phyloP scores from a whole-genome alignment of 2,113 vertebrate genomes.

The Odocoileus hemionus region DNA sequence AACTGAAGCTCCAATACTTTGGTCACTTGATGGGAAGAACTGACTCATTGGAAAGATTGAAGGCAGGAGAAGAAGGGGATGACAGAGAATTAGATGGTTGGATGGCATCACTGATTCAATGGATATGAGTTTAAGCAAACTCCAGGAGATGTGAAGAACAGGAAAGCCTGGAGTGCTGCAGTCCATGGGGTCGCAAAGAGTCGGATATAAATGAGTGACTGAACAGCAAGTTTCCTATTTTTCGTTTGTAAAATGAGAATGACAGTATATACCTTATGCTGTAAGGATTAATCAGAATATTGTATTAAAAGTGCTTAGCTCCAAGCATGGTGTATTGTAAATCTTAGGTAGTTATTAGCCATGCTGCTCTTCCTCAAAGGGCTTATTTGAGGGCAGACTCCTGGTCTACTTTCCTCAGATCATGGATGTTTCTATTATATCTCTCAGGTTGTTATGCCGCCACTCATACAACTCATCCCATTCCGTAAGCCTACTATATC shows the following conservation, averaged over 20 bases:
- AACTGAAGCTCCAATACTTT: neutral
- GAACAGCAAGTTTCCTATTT: neutral
- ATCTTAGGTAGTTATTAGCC: neutral
- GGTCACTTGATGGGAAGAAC: neutral
- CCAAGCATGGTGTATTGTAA: neutral
- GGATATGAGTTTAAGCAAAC: neutral
- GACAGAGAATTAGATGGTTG: neutral
- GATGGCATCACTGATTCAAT: neutral
- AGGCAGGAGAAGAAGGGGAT: neutral
- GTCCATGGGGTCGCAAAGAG: neutral
- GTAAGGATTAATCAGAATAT: neutral
- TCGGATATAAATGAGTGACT: accelerated
- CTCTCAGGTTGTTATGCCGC: neutral
- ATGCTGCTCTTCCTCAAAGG: neutral
- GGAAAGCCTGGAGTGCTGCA: neutral
- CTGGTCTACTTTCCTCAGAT: neutral
- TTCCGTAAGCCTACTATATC: neutral
- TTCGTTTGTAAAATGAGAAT: neutral
- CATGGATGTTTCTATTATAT: neutral
- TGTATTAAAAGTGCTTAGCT: neutral
- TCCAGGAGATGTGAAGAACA: neutral
- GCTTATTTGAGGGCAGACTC: neutral
- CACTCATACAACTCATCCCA: neutral
- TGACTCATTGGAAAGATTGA: neutral
- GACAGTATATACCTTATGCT: neutral